Base-by-base conservation (phyloP, 2,113 vertebrate species). In the western clawed frog (Xenopus tropicalis) region DNA sequence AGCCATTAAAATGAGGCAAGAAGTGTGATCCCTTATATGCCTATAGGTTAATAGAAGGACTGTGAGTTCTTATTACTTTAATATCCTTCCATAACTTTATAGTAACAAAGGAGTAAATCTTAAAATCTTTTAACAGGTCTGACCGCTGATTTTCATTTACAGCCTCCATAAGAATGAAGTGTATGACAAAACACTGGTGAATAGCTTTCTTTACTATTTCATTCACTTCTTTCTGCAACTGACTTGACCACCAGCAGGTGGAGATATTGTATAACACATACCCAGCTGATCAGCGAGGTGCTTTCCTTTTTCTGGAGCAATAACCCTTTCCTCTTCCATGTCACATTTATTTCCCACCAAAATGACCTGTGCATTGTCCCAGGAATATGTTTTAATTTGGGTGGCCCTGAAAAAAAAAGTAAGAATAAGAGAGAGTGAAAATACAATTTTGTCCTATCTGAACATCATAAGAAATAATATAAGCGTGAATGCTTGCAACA, bases 341-440 rank as follows among this genome's bases (percentile, higher is more conserved):
- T 99, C 97, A 77, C 96, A 98, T 80, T 99, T 99, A 87, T 99
- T 99, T 43, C 97, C 97, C 12, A 98, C 96, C 83, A 99, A 91
- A 86, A 99, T 96, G 59, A 99, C 96, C 81, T 99, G 97, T 5
- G 97, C 97, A 2, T 98, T 98, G 83, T 98, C 97, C 97, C 97
- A 98, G 3, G 97, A 98, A 81, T 98, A 98, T 1, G 97, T 99
- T 88, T 99, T 99, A 72, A 99, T 99, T 84, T 99, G 97, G 22
- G 97, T 99, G 25, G 97, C 97, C 96, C 96, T 99, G 81, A 37
- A 74, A 64, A 44, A 78, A 69, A 0, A 24, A 42, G 22, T 6
- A 25, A 22, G 12, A 56, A 76, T 29, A 56, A 14, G 1, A 5
- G 7, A 21, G 29, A 37, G 29, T 37, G 29, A 37, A 37, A 37